Evolutionary conservation across 2,888 invertebrate species (phyloP), one percentile per base, ranked within the genome.

Genomic region (Spilarctia lutea): DNA sequence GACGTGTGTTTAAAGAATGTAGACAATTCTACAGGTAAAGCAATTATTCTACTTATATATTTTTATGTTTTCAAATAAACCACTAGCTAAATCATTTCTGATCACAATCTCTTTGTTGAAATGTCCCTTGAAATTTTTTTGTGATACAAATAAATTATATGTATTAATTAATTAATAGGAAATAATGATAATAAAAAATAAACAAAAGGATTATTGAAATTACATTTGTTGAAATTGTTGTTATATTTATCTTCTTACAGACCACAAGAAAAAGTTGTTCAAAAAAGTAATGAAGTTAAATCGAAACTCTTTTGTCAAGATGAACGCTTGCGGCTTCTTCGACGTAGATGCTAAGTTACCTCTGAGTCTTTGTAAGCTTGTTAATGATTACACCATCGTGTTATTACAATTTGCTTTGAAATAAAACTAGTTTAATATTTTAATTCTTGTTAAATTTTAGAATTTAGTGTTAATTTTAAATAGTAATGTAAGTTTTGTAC

Each of bases 371-470:
- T 11, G 69, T 0, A 48, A 48, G 35, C n/a, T 71, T n/a, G n/a
- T 75, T 1, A 66, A 71, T 16, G 48, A 71, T 33, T 63, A 71
- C 24, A 68, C 45, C 16, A 27, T 75, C 10, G 75, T 78, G 8
- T 18, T 73, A 10, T 13, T 78, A 24, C 77, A 78, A 66, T 73
- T 75, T 52, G 42, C 56, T 18, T 42, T 75, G 2, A 63, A 63
- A 30, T 30, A 30, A 27, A 16, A 30, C 7, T 4, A 63, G 13
- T 60, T 8, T 11, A 3, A 30, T 63, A 18, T 30, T 63, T 60
- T 1, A 11, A 27, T 60, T 3, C n/a, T 27, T 60, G 16, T 60
- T 6, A 30, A 7, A 0, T 18, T 1, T 8, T 27, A 63, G 3
- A 30, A 30, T 18, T n/a, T 3, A n/a, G 8, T 27, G 3, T 3